Percentiles rank a stretch among this genome's conserved stretches.
These are phyloP conservation scores for Macrosoma leucophasiata DNA, from an alignment of 2,888 invertebrate species.

Conservation along the genomic window DNA sequence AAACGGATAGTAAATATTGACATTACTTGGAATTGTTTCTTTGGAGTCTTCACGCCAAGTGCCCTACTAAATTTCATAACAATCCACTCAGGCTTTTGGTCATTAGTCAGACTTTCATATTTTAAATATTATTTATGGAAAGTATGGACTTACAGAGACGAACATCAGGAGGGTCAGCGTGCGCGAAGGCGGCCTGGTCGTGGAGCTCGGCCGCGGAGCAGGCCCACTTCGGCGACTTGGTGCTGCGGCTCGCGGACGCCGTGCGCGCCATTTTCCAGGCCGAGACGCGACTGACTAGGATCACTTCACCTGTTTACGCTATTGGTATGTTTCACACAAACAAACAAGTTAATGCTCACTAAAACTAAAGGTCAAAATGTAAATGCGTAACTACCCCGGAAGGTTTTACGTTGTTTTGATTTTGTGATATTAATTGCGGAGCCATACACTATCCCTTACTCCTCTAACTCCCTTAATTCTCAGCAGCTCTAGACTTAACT, in stretches of 20 bases:
- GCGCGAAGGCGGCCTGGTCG: conserved; percentile 40
- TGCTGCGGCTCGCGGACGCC: conserved; percentile 48
- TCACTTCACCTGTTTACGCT: conserved; percentile 47
- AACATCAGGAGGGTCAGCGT: conserved; percentile 9
- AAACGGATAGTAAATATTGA: no score
- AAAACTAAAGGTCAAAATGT: no score
- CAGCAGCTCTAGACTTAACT: no score
- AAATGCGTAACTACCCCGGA: no score
- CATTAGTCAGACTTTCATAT: no score
- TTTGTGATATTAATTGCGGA: neutral
- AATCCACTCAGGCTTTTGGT: no score
- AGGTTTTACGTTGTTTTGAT: neutral
- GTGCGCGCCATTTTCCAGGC: conserved; percentile 40
- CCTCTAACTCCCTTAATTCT: no score
- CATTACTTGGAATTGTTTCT: no score
- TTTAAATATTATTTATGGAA: no score
- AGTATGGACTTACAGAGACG: conserved; percentile 15
- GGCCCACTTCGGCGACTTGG: conserved; percentile 38
- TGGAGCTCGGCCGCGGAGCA: conserved; percentile 42
- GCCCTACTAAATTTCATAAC: no score
- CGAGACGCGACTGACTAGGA: conserved; percentile 46
- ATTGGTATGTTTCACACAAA: conserved; percentile 39
- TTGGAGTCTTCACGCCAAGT: no score
- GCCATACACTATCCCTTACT: no score
- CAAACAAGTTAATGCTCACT: neutral